Evolutionary conservation across 2,888 invertebrate genomes (phyloP), one percentile per base, ranked within the genome.

Genomic region (Holacanthella duospinosa): DNA sequence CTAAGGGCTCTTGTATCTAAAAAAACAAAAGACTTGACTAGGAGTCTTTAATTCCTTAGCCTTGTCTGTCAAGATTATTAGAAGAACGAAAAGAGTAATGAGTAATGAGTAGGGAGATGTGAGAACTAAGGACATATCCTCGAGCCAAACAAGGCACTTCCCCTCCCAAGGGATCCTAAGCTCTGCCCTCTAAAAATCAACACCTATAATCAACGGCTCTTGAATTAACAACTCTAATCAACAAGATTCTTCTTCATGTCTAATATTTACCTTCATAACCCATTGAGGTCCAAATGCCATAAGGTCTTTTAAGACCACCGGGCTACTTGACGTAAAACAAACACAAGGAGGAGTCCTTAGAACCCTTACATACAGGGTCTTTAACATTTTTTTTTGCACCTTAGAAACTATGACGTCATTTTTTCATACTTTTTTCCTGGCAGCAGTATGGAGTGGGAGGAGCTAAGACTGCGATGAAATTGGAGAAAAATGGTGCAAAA

Each of bases 181-280:
- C 70, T 70, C 68, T 72, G 69, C 68, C 70, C 61, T 65, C 48
- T 62, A 66, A 70, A 61, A 69, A 70, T 72, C 71, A 72, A 72
- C 72, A 72, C 72, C 72, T 72, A 70, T 72, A 72, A 72, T 72
- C 72, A 72, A 70, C 71, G 69, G 64, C 70, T 72, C 69, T 69
- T 68, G 70, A 71, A 72, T 72, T 72, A 72, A 72, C 69, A 65
- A 72, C 71, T 72, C 70, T 69, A 72, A 72, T 72, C 72, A 72
- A 66, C 63, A 67, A 64, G 69, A 69, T 66, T 68, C 69, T 71
- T 68, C 29, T 29, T 57, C 27, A 55, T 12, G 27, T n/a, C n/a
- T n/a, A n/a, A n/a, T n/a, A n/a, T n/a, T 55, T 28, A 19, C 21
- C 29, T 27, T 29, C 55, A 29, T 57, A 27, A n/a, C 16, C 19